Base-by-base conservation (phyloP, 2,888 invertebrate species). In the Chalcis sispes region DNA sequence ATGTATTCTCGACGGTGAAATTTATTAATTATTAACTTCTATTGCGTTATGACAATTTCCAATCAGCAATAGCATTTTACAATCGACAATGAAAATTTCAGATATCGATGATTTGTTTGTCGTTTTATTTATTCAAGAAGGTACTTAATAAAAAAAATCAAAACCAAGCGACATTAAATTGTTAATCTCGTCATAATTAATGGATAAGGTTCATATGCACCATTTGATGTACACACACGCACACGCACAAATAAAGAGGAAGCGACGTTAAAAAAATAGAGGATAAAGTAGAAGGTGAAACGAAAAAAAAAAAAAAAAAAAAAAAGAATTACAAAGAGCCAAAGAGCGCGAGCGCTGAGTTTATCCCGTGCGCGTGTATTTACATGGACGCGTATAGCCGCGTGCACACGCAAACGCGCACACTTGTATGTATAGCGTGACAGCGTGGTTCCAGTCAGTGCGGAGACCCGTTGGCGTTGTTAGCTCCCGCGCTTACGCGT, bases 401-500 rank as follows among this genome's bases (percentile, higher is more conserved):
- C 20, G 25, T 36, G 20, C 59, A 42, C 29, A 77, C 72, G 56
- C 62, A 75, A 73, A 18, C 20, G 18, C 52, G 61, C 13, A 27
- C 72, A 1, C 10, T 27, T 23, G 15, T 15, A 76, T 23, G 15
- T 10, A 77, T 76, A 79, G 79, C 80, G 82, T 80, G 82, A 82
- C 82, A 82, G 82, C 79, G 81, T 81, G 84, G 83, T 82, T 83
- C 81, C 82, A 84, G 83, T 81, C 82, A 82, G 83, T 52, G 71
- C 80, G 81, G 83, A 83, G 83, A 84, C 84, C 83, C 83, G 84
- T 85, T 83, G 83, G 84, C 81, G 81, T 79, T 82, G 82, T 82
- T 81, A 80, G 84, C 84, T 84, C 82, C 85, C 84, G 85, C 83
- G 80, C 80, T 85, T 85, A 84, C 85, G 85, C 85, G 83, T 79